These are phyloP conservation scores for Papilio aristodemus DNA, from an alignment of 1,140 invertebrate genomes.

Conservation along the genomic window DNA sequence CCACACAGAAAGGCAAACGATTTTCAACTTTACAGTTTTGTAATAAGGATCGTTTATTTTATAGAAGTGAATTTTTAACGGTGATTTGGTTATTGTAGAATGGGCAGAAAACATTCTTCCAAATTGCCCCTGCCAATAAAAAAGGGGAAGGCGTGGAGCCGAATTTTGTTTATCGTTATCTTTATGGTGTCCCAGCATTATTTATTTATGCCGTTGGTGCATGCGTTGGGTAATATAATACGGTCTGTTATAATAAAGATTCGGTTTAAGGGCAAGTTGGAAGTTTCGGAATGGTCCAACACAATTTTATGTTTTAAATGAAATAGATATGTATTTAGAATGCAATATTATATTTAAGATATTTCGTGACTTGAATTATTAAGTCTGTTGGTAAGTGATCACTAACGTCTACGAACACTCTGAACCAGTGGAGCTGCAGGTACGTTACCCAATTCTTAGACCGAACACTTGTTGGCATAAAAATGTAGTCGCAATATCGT, in stretches of 20 bases:
- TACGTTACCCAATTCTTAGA: no score
- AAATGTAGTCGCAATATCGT: no score
- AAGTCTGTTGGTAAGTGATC: no score
- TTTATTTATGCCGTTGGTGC: conserved; percentile 71
- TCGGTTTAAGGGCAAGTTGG: conserved; percentile 48
- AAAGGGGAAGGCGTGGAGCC: conserved; percentile 70
- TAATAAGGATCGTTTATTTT: conserved; percentile 39
- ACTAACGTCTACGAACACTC: no score
- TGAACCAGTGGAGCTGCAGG: no score
- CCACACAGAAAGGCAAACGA: conserved; percentile 26
- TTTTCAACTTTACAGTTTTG: conserved; percentile 30
- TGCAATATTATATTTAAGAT: no score
- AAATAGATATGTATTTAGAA: no score
- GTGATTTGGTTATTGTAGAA: conserved; percentile 46
- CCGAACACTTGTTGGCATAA: no score
- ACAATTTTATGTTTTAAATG: no score
- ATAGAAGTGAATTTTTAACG: conserved; percentile 29
- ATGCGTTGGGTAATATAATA: conserved; percentile 73
- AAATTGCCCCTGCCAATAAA: conserved; percentile 77
- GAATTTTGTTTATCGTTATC: conserved; percentile 78
- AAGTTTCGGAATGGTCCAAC: conserved; percentile 30
- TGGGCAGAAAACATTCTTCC: conserved; percentile 68
- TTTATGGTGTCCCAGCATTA: conserved; percentile 72
- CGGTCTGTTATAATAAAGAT: conserved; percentile 59
- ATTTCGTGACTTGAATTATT: no score